phyloP scores from a whole-genome alignment of 1,140 invertebrate genomes.

The Drosophila chauvacae region DNA sequence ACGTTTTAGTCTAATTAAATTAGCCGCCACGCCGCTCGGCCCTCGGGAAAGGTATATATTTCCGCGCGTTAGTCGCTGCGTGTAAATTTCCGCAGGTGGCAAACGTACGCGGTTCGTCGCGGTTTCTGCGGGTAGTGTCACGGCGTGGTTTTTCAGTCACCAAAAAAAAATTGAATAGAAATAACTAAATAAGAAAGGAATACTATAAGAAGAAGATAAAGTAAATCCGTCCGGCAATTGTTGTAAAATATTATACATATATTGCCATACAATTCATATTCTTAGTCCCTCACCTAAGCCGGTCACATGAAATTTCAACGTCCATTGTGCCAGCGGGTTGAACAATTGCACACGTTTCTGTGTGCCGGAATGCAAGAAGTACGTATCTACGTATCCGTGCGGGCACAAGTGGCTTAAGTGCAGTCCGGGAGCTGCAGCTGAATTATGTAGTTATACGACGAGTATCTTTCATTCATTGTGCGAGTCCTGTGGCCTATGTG shows the following conservation, averaged over 20 bases:
- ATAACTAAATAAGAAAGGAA: constrained; percentile 12
- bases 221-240: constrained; percentile 42
- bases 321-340: constrained; percentile 68
- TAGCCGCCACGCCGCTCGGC: constrained; percentile 59
- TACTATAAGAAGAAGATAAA: constrained; percentile 19
- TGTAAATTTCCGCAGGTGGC: constrained; percentile 61
- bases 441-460: constrained; percentile 60
- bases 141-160: constrained; percentile 1
- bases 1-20: constrained; percentile 84
- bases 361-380: constrained; percentile 77
- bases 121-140: background rate
- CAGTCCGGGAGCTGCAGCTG: constrained; percentile 55
- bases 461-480: constrained; percentile 38
- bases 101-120: constrained; percentile 30
- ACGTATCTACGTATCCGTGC: constrained; percentile 45
- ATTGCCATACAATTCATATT: constrained; percentile 27
- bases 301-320: constrained; percentile 63
- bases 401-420: constrained; percentile 72
- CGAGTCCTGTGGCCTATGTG: background rate
- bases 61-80: constrained; percentile 50
- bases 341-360: constrained; percentile 79
- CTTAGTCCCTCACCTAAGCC: constrained; percentile 61
- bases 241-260: constrained; percentile 42
- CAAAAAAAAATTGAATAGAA: constrained; percentile 5
- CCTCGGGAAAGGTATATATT: constrained; percentile 80